Conservation (phyloP, 2,797 vertebrate species). For the Typhlichthys subterraneus region DNA sequence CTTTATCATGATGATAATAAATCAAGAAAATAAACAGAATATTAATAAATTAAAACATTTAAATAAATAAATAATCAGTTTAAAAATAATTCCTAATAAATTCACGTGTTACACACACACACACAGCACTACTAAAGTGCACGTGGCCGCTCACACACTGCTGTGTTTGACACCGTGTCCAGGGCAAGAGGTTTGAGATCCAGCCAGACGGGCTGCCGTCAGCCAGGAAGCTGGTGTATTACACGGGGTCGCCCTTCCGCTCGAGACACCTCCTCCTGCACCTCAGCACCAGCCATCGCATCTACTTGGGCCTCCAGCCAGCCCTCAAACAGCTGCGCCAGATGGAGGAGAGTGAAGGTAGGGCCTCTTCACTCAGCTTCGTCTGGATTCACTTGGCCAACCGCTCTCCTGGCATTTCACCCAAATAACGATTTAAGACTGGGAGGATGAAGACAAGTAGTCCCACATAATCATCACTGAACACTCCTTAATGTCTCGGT, state of each 20-base stretch:
- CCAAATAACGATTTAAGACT: no score
- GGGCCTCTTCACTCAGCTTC: no score
- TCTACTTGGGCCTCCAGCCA: constrained; percentile 86
- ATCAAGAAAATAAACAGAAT: no score
- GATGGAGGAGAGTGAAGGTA: constrained; percentile 88
- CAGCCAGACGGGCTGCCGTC: constrained; percentile 88
- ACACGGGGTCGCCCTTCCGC: constrained; percentile 86
- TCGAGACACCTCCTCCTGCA: constrained; percentile 87
- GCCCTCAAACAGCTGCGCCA: constrained; percentile 82
- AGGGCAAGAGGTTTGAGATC: constrained; percentile 93
- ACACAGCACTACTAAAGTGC: background rate
- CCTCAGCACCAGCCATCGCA: constrained; percentile 86
- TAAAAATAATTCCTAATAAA: no score
- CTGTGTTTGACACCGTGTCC: constrained; percentile 6
- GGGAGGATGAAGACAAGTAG: no score
- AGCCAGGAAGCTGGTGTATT: constrained; percentile 87
- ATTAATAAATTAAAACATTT: no score
- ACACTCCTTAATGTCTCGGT: no score
- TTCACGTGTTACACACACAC: no score
- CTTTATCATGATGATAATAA: no score
- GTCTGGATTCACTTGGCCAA: no score
- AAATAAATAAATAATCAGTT: background rate
- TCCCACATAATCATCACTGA: no score
- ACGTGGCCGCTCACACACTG: constrained; percentile 1
- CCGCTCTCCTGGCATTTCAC: no score